Conservation (phyloP, 2,113 vertebrate genomes). For the Notiomystis cincta region DNA sequence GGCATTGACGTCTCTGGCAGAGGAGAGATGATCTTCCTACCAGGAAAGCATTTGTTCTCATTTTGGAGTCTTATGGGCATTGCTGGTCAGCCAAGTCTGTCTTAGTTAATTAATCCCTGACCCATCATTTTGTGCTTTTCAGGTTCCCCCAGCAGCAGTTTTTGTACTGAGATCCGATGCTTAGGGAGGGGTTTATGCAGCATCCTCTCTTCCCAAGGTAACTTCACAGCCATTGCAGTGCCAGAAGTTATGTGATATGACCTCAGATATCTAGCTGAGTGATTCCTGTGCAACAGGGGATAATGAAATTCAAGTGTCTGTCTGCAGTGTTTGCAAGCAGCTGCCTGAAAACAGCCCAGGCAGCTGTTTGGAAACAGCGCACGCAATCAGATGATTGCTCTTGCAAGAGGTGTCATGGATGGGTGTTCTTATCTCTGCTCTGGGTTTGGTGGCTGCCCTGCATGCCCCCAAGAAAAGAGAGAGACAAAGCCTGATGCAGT, state of each 20-base stretch:
- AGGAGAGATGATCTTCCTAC: not conserved
- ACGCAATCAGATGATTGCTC: not conserved
- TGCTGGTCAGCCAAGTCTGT: not conserved
- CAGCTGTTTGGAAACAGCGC: not conserved
- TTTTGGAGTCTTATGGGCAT: not conserved
- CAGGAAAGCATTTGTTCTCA: not conserved
- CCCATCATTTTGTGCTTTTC: not conserved
- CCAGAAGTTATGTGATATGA: not conserved
- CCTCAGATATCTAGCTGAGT: not conserved
- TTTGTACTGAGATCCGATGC: not conserved
- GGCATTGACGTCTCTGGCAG: fast-evolving
- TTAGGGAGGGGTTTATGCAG: not conserved
- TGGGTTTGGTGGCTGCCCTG: fast-evolving
- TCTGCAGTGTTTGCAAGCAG: not conserved
- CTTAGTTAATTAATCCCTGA: not conserved
- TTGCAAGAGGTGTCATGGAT: not conserved
- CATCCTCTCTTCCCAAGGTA: not conserved
- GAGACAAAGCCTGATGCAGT: not conserved
- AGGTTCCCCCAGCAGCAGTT: not conserved
- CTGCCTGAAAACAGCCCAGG: not conserved
- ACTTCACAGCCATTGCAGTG: not conserved
- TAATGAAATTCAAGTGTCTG: not conserved
- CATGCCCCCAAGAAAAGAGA: not conserved
- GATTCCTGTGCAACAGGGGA: not conserved
- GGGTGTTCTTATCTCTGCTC: not conserved